A percentile compares a stretch with the other conserved stretches of the same genome.
These are phyloP conservation scores for Paragorgia papillata DNA, from an alignment of 92 coral and sea anemone species.

Conservation along the genomic window DNA sequence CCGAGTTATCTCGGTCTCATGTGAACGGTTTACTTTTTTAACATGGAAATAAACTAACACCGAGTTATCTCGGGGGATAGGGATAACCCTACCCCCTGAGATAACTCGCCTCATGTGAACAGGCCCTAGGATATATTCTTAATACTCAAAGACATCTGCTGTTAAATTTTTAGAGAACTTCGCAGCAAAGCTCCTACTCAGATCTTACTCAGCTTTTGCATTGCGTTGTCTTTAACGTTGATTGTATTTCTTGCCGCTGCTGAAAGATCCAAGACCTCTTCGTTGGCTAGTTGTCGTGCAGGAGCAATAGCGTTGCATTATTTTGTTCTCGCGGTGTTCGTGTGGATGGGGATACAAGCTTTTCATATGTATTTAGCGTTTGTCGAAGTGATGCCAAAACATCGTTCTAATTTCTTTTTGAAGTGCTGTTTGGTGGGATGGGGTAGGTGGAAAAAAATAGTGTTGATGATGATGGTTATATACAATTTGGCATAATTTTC, in stretches of 20 bases:
- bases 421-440: conserved; percentile 57
- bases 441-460: conserved; percentile 37
- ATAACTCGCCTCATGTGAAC: too few relatives aligned
- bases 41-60: too few relatives aligned
- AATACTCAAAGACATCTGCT: too few relatives aligned
- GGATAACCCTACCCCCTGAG: too few relatives aligned
- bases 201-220: conserved; percentile 56
- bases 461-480: background rate
- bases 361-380: conserved; percentile 59
- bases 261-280: conserved; percentile 43
- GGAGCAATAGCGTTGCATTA: conserved; percentile 57
- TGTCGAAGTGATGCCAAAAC: conserved; percentile 48
- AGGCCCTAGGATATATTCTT: too few relatives aligned
- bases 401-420: conserved; percentile 26
- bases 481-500: too few relatives aligned
- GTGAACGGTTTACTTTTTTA: too few relatives aligned
- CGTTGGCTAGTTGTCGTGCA: conserved; percentile 36
- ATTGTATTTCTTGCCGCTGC: conserved; percentile 58
- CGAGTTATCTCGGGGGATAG: too few relatives aligned
- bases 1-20: too few relatives aligned
- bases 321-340: conserved; percentile 50
- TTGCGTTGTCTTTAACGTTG: conserved; percentile 53
- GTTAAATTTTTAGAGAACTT: conserved; percentile 33
- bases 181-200: conserved; percentile 56
- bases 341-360: conserved; percentile 57